Conservation (phyloP, 2,888 invertebrate species). For the Drosophila mulleri region DNA sequence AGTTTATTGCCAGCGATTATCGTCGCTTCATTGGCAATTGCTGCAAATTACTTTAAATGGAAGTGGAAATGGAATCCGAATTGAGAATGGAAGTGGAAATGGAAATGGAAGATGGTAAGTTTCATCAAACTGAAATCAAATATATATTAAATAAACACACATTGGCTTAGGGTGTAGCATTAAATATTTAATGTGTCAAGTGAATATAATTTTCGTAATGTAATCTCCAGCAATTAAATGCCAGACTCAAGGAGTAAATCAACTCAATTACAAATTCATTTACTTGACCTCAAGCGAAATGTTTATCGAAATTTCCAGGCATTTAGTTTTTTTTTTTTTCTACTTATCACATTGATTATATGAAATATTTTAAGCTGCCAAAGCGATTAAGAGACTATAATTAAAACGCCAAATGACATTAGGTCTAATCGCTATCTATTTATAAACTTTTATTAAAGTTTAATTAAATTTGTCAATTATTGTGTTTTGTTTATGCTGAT, state of each 20-base stretch:
- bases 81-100: slow-evolving; percentile 17
- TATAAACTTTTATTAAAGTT: background rate
- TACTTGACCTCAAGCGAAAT: slow-evolving; percentile 1
- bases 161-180: background rate
- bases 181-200: background rate
- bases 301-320: background rate
- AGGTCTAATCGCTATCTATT: slow-evolving; percentile 3
- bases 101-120: slow-evolving; percentile 11
- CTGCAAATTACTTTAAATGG: slow-evolving; percentile 60
- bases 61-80: slow-evolving; percentile 37
- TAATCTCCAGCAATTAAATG: background rate
- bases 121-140: slow-evolving; percentile 23
- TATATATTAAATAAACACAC: slow-evolving; percentile 18
- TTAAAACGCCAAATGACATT: slow-evolving; percentile 18
- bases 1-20: slow-evolving; percentile 72
- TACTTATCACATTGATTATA: slow-evolving; percentile 6
- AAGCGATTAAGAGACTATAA: slow-evolving; percentile 6
- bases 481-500: background rate
- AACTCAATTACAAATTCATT: slow-evolving; percentile 6
- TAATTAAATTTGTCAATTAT: background rate
- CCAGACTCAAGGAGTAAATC: background rate
- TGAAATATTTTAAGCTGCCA: slow-evolving; percentile 5
- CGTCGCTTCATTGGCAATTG: slow-evolving; percentile 62
- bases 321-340: too few relatives aligned
- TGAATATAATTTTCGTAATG: background rate